These are phyloP conservation scores for Melanotaenia duboulayi DNA, from an alignment of 2,113 vertebrate genomes.

Conservation along the genomic window DNA sequence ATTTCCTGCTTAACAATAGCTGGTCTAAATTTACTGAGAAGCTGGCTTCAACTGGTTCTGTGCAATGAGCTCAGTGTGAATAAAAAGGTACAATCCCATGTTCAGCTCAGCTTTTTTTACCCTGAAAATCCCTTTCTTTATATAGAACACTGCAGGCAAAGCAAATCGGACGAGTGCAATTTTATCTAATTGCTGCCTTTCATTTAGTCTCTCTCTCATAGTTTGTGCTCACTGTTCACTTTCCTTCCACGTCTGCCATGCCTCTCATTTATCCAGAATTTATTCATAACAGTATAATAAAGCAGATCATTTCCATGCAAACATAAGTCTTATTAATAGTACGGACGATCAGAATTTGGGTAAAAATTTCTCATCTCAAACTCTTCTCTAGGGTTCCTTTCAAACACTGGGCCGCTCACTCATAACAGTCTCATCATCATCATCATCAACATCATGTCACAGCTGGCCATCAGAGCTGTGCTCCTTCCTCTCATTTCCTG, in stretches of 20 bases:
- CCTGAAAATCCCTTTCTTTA: constrained; percentile 42
- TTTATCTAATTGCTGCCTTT: constrained; percentile 39
- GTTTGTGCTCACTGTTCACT: background rate
- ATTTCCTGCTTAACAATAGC: constrained; percentile 18
- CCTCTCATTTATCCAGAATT: background rate
- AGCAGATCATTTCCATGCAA: background rate
- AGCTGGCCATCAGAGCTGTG: constrained; percentile 42
- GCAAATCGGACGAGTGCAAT: constrained; percentile 25
- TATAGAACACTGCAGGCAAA: constrained; percentile 21
- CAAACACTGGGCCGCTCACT: constrained; percentile 37
- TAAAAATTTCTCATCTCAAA: background rate
- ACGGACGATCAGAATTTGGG: background rate
- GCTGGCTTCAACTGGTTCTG: constrained; percentile 1
- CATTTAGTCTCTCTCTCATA: background rate
- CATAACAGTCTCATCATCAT: constrained; percentile 56
- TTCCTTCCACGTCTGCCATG: background rate
- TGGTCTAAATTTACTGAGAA: background rate
- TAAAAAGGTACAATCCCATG: constrained; percentile 32
- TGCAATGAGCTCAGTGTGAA: constrained; percentile 23
- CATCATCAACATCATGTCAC: constrained; percentile 36
- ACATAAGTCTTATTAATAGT: background rate
- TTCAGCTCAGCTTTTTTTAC: constrained; percentile 1
- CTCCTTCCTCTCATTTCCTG: constrained; percentile 45
- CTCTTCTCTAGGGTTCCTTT: constrained; percentile 32
- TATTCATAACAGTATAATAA: background rate